Evolutionary conservation across 1,140 invertebrate species (phyloP), one percentile per base, ranked within the genome.

Genomic region (Hetaerina americana): DNA sequence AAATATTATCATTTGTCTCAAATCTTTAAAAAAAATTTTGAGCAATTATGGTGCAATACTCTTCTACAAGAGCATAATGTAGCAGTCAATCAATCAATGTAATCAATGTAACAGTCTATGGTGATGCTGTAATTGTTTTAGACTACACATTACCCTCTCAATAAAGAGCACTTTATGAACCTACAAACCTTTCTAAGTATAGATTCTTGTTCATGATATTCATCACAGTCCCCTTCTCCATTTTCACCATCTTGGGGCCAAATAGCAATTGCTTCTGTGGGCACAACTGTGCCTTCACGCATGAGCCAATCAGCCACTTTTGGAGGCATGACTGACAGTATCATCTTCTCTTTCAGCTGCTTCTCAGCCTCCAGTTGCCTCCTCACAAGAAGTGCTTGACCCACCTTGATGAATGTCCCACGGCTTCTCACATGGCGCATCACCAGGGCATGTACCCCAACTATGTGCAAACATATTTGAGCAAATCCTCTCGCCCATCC

Each of bases 381-480:
- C 26, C 93, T 83, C 0, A 96, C 94, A 70, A 95, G 80, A 18
- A 95, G 79, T 72, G 94, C 96, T 79, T 97, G 94, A 0, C 95
- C 94, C 67, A 98, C 93, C 84, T 97, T 97, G 89, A 97, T 94
- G 82, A 98, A 98, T 5, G 95, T 97, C 71, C 94, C 95, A 24
- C 94, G 85, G 88, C 94, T 94, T 73, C 95, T 86, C 1, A 94
- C 92, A 78, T 92, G 88, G 27, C 92, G 95, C 92, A 97, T 96
- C 74, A 97, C 87, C 75, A 95, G 88, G 77, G 97, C 93, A 83
- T 97, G 95, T 69, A 96, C 83, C 27, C 95, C 95, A 72, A 98
- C 93, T 66, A 97, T 82, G 80, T 98, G 96, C 27, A 96, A 90
- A 79, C 92, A 94, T 22, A 94, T 76, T 77, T 98, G 95, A 72